Evolutionary conservation across 2,888 invertebrate species (phyloP).

Genomic region (Pinctada fucata): DNA sequence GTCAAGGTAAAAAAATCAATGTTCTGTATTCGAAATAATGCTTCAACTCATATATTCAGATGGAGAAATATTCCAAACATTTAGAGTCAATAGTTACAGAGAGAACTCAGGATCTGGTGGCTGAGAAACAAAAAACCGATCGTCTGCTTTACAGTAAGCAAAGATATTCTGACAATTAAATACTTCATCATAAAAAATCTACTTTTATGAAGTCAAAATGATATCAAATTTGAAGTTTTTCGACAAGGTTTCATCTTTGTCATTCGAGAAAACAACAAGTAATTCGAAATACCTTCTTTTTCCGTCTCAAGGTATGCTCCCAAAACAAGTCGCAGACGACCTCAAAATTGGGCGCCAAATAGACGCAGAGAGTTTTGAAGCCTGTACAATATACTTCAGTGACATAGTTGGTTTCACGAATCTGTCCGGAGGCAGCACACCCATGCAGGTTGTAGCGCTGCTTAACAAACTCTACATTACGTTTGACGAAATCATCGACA

Average conservation of each 20-base stretch:
- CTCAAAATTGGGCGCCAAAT: slow-evolving; percentile 60
- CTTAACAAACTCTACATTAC: slow-evolving; percentile 71
- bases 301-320: slow-evolving; percentile 64
- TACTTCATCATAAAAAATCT: too few relatives aligned
- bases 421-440: slow-evolving; percentile 64
- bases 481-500: slow-evolving; percentile 70
- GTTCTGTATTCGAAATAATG: too few relatives aligned
- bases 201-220: too few relatives aligned
- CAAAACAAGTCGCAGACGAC: slow-evolving; percentile 66
- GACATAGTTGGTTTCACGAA: slow-evolving; percentile 72
- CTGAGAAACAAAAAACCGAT: slow-evolving; percentile 70
- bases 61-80: slow-evolving; percentile 72
- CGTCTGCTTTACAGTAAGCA: slow-evolving; percentile 66
- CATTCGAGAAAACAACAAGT: not conserved
- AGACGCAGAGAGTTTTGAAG: slow-evolving; percentile 60
- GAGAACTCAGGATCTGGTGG: slow-evolving; percentile 66
- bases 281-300: too few relatives aligned
- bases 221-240: not conserved
- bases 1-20: too few relatives aligned
- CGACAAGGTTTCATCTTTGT: not conserved
- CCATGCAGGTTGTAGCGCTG: slow-evolving; percentile 67
- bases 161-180: too few relatives aligned
- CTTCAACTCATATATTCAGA: slow-evolving; percentile 41
- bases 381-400: slow-evolving; percentile 72
- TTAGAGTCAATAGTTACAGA: slow-evolving; percentile 66